Evolutionary conservation across 1,140 invertebrate genomes (phyloP).

Genomic region (Chironomus striatipennis): DNA sequence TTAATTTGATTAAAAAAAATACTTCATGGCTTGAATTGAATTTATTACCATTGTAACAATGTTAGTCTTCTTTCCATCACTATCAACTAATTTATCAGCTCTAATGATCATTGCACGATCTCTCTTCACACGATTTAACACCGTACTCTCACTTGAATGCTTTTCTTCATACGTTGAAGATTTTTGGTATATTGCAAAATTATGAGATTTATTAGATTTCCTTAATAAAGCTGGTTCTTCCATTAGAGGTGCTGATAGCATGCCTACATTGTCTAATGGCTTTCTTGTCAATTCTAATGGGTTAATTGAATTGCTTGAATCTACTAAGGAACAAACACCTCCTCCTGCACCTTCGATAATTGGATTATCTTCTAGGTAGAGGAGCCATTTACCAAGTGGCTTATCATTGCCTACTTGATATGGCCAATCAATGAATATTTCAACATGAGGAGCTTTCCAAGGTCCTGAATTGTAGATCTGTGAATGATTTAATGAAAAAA

Average conservation of each 20-base stretch:
- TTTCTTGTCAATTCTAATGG: conserved; percentile 54
- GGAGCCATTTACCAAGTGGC: conserved; percentile 74
- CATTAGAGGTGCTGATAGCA: conserved; percentile 22
- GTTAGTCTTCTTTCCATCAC: conserved; percentile 58
- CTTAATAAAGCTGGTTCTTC: conserved; percentile 32
- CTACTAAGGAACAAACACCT: conserved; percentile 52
- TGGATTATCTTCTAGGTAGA: conserved; percentile 78
- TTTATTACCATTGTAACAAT: conserved; percentile 65
- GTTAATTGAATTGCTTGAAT: conserved; percentile 53
- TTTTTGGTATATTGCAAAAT: conserved; percentile 26
- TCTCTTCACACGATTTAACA: conserved; percentile 43
- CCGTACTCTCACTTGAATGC: neutral
- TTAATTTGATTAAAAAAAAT: neutral
- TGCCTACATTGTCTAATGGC: conserved; percentile 25
- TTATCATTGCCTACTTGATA: conserved; percentile 74
- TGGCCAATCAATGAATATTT: conserved; percentile 82
- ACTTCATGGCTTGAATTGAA: neutral
- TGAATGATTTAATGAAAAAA: conserved; percentile 24
- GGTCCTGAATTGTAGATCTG: conserved; percentile 75
- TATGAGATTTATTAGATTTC: conserved; percentile 28
- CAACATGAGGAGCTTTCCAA: conserved; percentile 67
- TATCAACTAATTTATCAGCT: conserved; percentile 58
- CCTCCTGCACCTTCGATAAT: conserved; percentile 57
- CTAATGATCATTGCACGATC: conserved; percentile 64
- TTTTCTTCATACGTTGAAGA: conserved; percentile 25